Percentiles rank a stretch among this genome's conserved stretches.
phyloP scores from a whole-genome alignment of 2,113 vertebrate species.

The Spea bombifrons region DNA sequence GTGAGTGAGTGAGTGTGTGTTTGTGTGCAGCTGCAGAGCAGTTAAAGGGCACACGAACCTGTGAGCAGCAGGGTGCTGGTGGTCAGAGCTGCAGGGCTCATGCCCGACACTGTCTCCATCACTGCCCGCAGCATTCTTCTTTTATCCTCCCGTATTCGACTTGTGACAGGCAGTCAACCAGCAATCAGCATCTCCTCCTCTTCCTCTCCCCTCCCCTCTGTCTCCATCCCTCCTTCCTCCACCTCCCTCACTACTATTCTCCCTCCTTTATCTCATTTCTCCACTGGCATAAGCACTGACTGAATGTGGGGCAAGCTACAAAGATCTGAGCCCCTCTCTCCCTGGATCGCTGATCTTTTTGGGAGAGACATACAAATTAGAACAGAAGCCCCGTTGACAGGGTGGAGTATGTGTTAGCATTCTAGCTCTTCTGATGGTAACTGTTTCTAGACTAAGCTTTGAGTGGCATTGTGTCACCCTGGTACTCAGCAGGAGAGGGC shows the following conservation, averaged over 20 bases:
- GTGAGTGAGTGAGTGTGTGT: not conserved
- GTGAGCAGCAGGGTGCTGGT: constrained; percentile 25
- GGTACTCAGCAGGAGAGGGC: too few relatives aligned
- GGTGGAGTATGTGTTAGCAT: too few relatives aligned
- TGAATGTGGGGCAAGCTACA: constrained; percentile 1
- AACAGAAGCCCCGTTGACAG: not conserved
- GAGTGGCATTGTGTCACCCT: too few relatives aligned
- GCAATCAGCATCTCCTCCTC: constrained; percentile 18
- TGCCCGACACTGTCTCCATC: constrained; percentile 8
- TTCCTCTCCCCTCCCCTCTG: constrained; percentile 17
- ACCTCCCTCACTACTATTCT: constrained; percentile 12
- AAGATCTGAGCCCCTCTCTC: not conserved
- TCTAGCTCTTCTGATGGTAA: too few relatives aligned
- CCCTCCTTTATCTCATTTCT: constrained; percentile 10
- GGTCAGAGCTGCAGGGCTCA: constrained; percentile 14
- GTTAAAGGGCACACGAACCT: constrained; percentile 4
- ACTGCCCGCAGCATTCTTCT: constrained; percentile 5
- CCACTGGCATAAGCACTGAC: not conserved
- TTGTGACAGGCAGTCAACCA: not conserved
- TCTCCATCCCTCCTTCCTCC: constrained; percentile 23
- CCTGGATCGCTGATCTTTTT: not conserved
- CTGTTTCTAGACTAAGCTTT: too few relatives aligned
- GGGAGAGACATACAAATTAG: not conserved
- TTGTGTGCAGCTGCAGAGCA: not conserved
- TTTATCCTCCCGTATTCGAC: not conserved